A percentile compares a stretch with the other conserved stretches of the same genome.
phyloP scores from a whole-genome alignment of 2,888 invertebrate genomes.

The Eupithecia tripunctaria region DNA sequence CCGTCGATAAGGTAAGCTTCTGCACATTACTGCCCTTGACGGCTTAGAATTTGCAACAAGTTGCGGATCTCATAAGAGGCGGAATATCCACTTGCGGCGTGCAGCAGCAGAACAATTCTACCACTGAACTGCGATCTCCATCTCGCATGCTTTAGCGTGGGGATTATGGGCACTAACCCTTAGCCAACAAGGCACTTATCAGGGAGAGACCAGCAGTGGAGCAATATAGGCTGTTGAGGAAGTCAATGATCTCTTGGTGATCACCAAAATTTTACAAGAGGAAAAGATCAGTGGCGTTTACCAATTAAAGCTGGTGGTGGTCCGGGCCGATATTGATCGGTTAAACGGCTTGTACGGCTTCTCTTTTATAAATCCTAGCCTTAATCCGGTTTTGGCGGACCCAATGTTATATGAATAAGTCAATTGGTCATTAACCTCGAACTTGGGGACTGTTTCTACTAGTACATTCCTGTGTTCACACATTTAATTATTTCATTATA shows the following conservation, averaged over 20 bases:
- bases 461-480: background rate
- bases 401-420: background rate
- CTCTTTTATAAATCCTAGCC: conserved; percentile 35
- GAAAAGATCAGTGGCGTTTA: background rate
- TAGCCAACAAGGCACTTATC: too few species aligned
- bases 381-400: conserved; percentile 23
- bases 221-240: too few species aligned
- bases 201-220: too few species aligned
- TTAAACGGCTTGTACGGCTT: conserved; percentile 27
- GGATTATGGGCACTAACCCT: too few species aligned
- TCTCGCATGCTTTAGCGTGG: too few species aligned
- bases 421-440: background rate
- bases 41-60: too few species aligned
- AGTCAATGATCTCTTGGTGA: background rate
- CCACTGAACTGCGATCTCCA: too few species aligned
- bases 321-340: conserved; percentile 22
- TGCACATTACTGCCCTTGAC: too few species aligned
- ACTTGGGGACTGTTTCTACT: background rate
- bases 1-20: conserved; percentile 96
- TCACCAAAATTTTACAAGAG: background rate
- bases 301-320: background rate
- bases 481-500: too few species aligned
- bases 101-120: too few species aligned
- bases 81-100: too few species aligned
- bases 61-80: too few species aligned